Percentiles rank a stretch among this genome's conserved stretches.
Conservation (phyloP, 2,888 invertebrate genomes). For the Crepidodera aurea region DNA sequence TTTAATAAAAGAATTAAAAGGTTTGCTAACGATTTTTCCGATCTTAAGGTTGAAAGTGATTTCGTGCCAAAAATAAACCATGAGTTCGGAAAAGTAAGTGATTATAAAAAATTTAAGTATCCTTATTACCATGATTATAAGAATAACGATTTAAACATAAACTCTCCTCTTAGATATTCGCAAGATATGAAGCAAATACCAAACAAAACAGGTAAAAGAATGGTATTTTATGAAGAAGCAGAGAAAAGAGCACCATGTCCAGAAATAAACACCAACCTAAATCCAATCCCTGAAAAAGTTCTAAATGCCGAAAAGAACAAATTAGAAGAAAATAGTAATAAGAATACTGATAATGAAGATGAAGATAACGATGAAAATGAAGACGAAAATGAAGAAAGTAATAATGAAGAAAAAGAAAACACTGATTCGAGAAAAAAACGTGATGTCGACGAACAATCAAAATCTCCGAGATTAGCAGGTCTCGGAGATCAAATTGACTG, state of each 20-base stretch:
- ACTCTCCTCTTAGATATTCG: slow-evolving; percentile 74
- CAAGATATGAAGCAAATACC: slow-evolving; percentile 71
- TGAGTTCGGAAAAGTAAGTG: slow-evolving; percentile 38
- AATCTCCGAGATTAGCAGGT: slow-evolving; percentile 66
- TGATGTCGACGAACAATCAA: slow-evolving; percentile 53
- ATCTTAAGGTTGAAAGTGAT: slow-evolving; percentile 48
- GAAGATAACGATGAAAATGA: slow-evolving; percentile 43
- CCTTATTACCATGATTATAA: slow-evolving; percentile 67
- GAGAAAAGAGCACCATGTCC: slow-evolving; percentile 64
- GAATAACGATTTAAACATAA: slow-evolving; percentile 59
- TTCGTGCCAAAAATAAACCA: slow-evolving; percentile 51
- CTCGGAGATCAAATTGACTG: slow-evolving; percentile 80
- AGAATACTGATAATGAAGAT: slow-evolving; percentile 47
- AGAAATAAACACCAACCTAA: slow-evolving; percentile 65
- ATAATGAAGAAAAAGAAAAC: slow-evolving; percentile 48
- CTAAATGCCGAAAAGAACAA: slow-evolving; percentile 56
- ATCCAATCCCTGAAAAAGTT: slow-evolving; percentile 65
- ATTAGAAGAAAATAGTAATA: slow-evolving; percentile 20
- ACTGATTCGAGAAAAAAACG: slow-evolving; percentile 43
- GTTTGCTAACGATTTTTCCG: slow-evolving; percentile 47
- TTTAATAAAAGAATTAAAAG: slow-evolving; percentile 35
- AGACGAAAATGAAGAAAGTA: slow-evolving; percentile 49
- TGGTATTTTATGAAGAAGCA: slow-evolving; percentile 75
- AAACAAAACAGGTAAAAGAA: slow-evolving; percentile 69
- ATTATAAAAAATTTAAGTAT: slow-evolving; percentile 64